phyloP scores from a whole-genome alignment of 2,797 vertebrate species.

The Neosalanx taihuensis region DNA sequence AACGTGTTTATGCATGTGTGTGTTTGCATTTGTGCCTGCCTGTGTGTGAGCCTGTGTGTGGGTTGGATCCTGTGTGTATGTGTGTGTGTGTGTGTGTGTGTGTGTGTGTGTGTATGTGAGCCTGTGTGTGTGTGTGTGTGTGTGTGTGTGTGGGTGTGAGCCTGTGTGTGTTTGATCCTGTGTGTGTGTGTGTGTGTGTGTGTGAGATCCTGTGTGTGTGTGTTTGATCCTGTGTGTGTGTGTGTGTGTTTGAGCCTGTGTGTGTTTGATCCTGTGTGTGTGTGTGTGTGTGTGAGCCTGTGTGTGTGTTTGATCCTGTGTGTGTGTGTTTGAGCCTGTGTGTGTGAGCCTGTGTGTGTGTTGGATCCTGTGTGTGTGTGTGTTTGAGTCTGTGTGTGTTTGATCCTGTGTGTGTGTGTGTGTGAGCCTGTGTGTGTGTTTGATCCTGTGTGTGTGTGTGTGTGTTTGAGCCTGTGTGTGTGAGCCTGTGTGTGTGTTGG shows the following conservation, averaged over 20 bases:
- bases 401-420: not conserved
- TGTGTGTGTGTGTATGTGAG: not conserved
- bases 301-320: not conserved
- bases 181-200: not conserved
- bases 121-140: not conserved
- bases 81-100: not conserved
- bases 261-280: not conserved
- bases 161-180: not conserved
- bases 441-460: not conserved
- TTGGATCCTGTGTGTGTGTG: not conserved
- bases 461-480: not conserved
- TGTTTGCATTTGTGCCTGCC: not conserved
- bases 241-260: slow-evolving; percentile 1
- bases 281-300: slow-evolving; percentile 1
- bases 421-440: not conserved
- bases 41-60: slow-evolving; percentile 7
- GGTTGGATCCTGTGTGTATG: not conserved
- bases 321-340: not conserved
- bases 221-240: too few relatives aligned
- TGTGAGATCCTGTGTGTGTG: not conserved
- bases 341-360: not conserved
- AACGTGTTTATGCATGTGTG: slow-evolving; percentile 22
- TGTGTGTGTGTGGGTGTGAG: not conserved
- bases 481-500: not conserved
- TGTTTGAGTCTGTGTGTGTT: slow-evolving; percentile 57